Evolutionary conservation across 64 coral and sea anemone genomes (phyloP), one percentile per base, ranked within the genome.

Genomic region (Anthopleura sola): DNA sequence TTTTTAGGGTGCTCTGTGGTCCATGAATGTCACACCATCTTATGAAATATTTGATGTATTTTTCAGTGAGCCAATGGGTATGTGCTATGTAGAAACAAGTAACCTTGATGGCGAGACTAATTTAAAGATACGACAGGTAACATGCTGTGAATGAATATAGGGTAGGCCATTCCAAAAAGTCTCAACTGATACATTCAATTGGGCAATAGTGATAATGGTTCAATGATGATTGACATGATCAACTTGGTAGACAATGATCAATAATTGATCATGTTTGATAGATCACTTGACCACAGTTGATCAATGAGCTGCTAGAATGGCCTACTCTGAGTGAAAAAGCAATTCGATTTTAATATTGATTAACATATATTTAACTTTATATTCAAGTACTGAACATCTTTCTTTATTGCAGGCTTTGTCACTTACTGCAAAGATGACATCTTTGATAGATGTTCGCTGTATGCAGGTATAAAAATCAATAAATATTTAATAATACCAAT

Each of bases 21-120:
- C n/a, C n/a, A n/a, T n/a, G n/a, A 44, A 44, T 0, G 40, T 53
- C 6, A 53, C 50, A 53, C 6, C 12, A 6, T 71, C 1, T 34
- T 36, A 12, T 71, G 29, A 32, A 69, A 49, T 85, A 23, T 23
- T 5, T 58, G 10, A 19, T 60, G 29, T 79, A 1, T n/a, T 90
- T 80, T 87, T 33, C 24, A 99, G 97, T 94, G 97, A 99, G 39
- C 97, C 97, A 31, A 99, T 99, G 97, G 97, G 97, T 33, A 99
- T 99, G 97, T 99, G 97, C 88, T 99, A 99, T 54, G 90, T 99
- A 75, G 97, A 99, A 86, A 99, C 97, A 13, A 90, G 92, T 17
- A 99, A 99, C 80, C 93, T 99, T 34, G 96, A 99, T 94, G 96
- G 96, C n/a, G 96, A 99, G 62, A 99, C 96, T 24, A 99, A 94